Evolutionary conservation across 2,888 invertebrate genomes (phyloP).

Genomic region (Steinernema scapterisci): DNA sequence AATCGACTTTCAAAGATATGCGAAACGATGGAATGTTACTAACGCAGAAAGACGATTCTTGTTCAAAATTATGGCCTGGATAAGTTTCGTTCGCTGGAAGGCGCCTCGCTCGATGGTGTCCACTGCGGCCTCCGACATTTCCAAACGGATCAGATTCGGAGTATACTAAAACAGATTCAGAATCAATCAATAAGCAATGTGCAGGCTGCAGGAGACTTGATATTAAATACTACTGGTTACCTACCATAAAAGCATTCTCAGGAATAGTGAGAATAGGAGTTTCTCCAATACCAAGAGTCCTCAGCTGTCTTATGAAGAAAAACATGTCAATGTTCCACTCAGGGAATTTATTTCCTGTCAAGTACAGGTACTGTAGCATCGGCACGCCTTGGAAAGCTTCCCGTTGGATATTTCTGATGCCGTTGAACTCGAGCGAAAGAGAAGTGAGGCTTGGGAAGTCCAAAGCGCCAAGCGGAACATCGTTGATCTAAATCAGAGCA

Average conservation of each 20-base stretch:
- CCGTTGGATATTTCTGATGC: constrained; percentile 63
- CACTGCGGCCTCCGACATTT: constrained; percentile 67
- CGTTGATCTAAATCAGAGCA: constrained; percentile 44
- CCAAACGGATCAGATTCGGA: constrained; percentile 65
- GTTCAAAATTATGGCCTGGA: constrained; percentile 67
- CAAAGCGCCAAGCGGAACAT: constrained; percentile 65
- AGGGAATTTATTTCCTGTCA: constrained; percentile 67
- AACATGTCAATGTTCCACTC: constrained; percentile 67
- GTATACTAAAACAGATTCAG: constrained; percentile 55
- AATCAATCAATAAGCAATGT: constrained; percentile 16
- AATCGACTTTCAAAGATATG: constrained; percentile 15
- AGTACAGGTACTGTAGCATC: constrained; percentile 65
- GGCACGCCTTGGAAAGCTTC: constrained; percentile 67
- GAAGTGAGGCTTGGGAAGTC: constrained; percentile 66
- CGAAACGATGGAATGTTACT: constrained; percentile 38
- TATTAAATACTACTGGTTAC: no score
- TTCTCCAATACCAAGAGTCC: constrained; percentile 66
- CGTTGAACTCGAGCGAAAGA: constrained; percentile 67
- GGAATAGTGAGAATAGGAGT: constrained; percentile 67
- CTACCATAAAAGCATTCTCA: constrained; percentile 63
- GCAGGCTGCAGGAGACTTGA: no score
- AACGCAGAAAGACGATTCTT: constrained; percentile 66
- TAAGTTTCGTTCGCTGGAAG: constrained; percentile 64
- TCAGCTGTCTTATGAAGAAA: constrained; percentile 61
- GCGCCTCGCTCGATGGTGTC: constrained; percentile 66